Percentiles rank a stretch among this genome's conserved stretches.
phyloP scores from a whole-genome alignment of 1,140 invertebrate genomes.

The Apis laboriosa region DNA sequence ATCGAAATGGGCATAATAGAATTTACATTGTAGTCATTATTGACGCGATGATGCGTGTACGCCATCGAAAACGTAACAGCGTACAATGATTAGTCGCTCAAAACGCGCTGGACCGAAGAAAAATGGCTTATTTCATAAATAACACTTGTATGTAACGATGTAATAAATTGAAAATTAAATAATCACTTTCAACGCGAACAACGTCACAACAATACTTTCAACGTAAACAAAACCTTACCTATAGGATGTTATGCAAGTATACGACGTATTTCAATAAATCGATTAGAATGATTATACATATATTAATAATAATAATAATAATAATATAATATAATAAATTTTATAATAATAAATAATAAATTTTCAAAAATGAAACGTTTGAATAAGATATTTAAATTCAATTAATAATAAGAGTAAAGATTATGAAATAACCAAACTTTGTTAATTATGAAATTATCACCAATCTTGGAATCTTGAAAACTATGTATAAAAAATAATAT shows the following conservation, averaged over 20 bases:
- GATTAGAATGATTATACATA: background rate
- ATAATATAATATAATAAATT: too few relatives aligned
- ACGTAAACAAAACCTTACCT: too few relatives aligned
- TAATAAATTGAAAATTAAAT: conserved; percentile 37
- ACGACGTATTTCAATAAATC: background rate
- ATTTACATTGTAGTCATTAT: conserved; percentile 15
- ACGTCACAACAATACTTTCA: too few relatives aligned
- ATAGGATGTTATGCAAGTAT: background rate
- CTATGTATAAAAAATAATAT: too few relatives aligned
- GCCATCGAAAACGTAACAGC: background rate
- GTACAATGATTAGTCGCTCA: background rate
- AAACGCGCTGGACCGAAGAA: conserved; percentile 5
- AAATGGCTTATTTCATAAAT: background rate
- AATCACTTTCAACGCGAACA: background rate
- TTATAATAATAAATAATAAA: too few relatives aligned
- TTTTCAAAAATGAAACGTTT: too few relatives aligned
- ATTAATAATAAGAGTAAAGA: too few relatives aligned
- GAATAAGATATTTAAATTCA: too few relatives aligned
- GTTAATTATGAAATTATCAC: background rate
- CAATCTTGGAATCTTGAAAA: background rate
- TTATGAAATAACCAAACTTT: background rate
- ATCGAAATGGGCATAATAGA: conserved; percentile 41
- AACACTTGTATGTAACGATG: conserved; percentile 17
- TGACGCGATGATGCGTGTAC: background rate
- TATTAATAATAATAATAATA: too few relatives aligned